Base-by-base conservation (phyloP, 2,797 vertebrate genomes). In the Sebastes baramenuke region DNA sequence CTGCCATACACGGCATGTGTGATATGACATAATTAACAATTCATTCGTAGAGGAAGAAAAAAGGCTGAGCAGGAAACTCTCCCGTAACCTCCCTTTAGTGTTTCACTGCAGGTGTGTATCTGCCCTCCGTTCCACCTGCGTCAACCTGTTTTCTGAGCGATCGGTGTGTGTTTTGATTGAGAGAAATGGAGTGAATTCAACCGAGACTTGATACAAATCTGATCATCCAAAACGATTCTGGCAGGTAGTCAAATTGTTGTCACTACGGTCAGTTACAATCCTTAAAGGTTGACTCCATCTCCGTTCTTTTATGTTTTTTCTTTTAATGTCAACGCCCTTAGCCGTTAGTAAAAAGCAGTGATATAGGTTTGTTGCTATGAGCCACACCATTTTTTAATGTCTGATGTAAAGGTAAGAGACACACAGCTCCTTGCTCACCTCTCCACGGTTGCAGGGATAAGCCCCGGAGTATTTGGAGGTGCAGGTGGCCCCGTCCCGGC, bases 391-490 rank as follows among this genome's bases (percentile, higher is more conserved):
- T 58, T 38, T 22, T 36, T 29, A 20, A 25, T 8, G 9, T 52
- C 20, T 30, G 4, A 49, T 72, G 25, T 72, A 18, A 55, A 13
- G 24, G 54, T 55, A 55, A 55, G 5, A 13, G 56, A 27, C 25
- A 13, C 0, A 1, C 14, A 16, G 49, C 25, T 59, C 16, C 46
- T 1, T 54, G 82, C 96, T 96, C 94, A 99, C 98, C 98, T 99
- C 99, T 95, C 98, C 99, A 81, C 97, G 96, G 3, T 94, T 97
- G 93, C 99, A 99, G 34, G 99, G 98, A 68, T 95, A 95, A 27
- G 96, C 95, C 69, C 89, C 94, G 0, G 99, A 99, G 87, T 99
- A 99, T 92, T 98, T 97, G 34, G 98, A 97, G 64, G 97, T 99
- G 93, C 98, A 99, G 76, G 91, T 67, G 64, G 96, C 96, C 61